Evolutionary conservation across 2,113 vertebrate genomes (phyloP).

Genomic region (Symphodus melops): DNA sequence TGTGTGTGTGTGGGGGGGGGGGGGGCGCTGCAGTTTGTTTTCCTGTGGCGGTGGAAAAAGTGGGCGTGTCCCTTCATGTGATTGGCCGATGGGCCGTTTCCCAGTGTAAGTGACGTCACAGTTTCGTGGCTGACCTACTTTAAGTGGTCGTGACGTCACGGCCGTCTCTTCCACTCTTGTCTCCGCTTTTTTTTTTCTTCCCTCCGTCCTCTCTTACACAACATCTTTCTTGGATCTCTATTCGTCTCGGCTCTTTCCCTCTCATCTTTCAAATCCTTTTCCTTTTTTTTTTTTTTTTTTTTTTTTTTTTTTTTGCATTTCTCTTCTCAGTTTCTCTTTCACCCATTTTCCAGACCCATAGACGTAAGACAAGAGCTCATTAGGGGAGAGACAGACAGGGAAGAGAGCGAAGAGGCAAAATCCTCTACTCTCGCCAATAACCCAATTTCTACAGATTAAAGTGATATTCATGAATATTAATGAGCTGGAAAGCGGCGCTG

Average conservation of each 20-base stretch:
- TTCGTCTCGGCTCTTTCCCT: not conserved
- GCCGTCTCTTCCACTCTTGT: slow-evolving; percentile 56
- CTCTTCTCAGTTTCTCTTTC: not conserved
- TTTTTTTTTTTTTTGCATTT: not conserved
- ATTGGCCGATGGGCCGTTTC: slow-evolving; percentile 55
- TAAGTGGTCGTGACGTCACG: slow-evolving; percentile 64
- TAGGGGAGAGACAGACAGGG: not conserved
- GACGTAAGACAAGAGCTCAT: slow-evolving; percentile 1
- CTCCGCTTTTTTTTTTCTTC: slow-evolving; percentile 5
- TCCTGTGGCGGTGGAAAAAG: slow-evolving; percentile 28
- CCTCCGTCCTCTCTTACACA: slow-evolving; percentile 36
- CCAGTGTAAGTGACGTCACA: slow-evolving; percentile 69
- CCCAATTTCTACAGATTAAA: slow-evolving; percentile 67
- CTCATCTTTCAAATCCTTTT: not conserved
- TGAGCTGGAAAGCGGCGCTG: slow-evolving; percentile 51
- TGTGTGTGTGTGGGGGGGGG: too few species aligned
- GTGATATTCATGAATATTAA: slow-evolving; percentile 68
- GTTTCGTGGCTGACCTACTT: slow-evolving; percentile 73
- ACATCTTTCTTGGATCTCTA: slow-evolving; percentile 7
- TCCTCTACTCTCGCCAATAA: slow-evolving; percentile 47
- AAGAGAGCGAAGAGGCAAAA: slow-evolving; percentile 19
- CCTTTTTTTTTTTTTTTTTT: not conserved
- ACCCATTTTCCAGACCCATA: not conserved
- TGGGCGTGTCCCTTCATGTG: slow-evolving; percentile 28
- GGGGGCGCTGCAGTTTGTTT: slow-evolving; percentile 15